These are phyloP conservation scores for Proterorhinus semilunaris DNA, from an alignment of 2,113 vertebrate species.

Conservation along the genomic window DNA sequence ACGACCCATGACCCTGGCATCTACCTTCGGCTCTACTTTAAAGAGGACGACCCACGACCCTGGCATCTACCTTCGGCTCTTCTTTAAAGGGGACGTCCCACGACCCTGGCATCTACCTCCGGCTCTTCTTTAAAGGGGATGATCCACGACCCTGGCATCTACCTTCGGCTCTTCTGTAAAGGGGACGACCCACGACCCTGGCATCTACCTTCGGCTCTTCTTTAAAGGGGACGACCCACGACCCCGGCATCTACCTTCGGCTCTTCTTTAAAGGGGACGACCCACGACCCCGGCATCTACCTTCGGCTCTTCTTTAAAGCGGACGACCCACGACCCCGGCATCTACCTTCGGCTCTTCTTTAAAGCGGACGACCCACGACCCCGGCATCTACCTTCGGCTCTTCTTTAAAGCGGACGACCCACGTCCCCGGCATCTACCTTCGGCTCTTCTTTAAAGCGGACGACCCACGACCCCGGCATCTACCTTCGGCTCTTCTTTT, in stretches of 20 bases:
- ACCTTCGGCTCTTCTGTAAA: too few relatives aligned
- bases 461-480: slow-evolving; percentile 49
- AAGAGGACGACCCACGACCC: too few relatives aligned
- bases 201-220: slow-evolving; percentile 35
- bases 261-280: too few relatives aligned
- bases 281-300: slow-evolving; percentile 49
- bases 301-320: too few relatives aligned
- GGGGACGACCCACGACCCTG: too few relatives aligned
- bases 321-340: slow-evolving; percentile 50
- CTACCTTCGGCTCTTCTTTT: slow-evolving; percentile 34
- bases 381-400: slow-evolving; percentile 37
- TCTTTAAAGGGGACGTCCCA: too few relatives aligned
- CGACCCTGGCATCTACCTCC: slow-evolving; percentile 46
- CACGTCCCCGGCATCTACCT: slow-evolving; percentile 41
- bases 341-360: slow-evolving; percentile 35
- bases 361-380: too few relatives aligned
- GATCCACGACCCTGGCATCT: slow-evolving; percentile 50
- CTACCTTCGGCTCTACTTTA: slow-evolving; percentile 34
- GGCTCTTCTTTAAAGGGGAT: too few relatives aligned
- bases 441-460: too few relatives aligned
- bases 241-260: slow-evolving; percentile 38
- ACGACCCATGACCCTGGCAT: slow-evolving; percentile 46
- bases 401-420: too few relatives aligned
- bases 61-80: slow-evolving; percentile 37
- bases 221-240: too few relatives aligned